phyloP scores from a whole-genome alignment of 53 echinoderm and acorn worm genomes.

The Echinometra lucunter region DNA sequence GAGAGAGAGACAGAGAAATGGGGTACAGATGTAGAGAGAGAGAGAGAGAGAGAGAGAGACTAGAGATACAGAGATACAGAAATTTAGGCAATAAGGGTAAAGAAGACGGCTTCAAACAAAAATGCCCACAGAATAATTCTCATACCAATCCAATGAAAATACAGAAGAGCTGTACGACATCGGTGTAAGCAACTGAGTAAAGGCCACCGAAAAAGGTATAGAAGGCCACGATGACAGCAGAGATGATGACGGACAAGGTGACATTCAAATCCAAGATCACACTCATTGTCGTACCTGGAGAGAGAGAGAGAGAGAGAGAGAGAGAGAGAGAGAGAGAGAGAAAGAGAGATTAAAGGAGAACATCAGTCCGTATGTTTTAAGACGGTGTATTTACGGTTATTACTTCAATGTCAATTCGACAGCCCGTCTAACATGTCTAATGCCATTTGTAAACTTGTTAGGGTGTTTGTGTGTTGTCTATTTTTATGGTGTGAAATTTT shows the following conservation, averaged over 20 bases:
- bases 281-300: conserved; percentile 91
- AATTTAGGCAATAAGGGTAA: not conserved
- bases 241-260: conserved; percentile 85
- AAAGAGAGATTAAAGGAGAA: no score
- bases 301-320: not conserved
- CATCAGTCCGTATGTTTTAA: no score
- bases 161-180: conserved; percentile 95
- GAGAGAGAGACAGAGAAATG: no score
- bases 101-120: no score
- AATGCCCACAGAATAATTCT: no score
- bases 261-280: conserved; percentile 89
- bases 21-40: not conserved
- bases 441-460: no score
- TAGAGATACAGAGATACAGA: not conserved
- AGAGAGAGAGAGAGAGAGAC: not conserved
- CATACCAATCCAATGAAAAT: conserved; percentile 96
- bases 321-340: no score
- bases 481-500: no score
- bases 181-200: conserved; percentile 98
- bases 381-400: no score
- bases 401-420: no score
- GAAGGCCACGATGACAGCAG: conserved; percentile 91
- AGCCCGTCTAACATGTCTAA: no score
- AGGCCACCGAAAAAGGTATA: conserved; percentile 97
- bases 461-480: no score